Percentiles rank a stretch among this genome's conserved stretches.
These are phyloP conservation scores for Lepidonotus clava DNA, from an alignment of 2,888 invertebrate species.

Conservation along the genomic window DNA sequence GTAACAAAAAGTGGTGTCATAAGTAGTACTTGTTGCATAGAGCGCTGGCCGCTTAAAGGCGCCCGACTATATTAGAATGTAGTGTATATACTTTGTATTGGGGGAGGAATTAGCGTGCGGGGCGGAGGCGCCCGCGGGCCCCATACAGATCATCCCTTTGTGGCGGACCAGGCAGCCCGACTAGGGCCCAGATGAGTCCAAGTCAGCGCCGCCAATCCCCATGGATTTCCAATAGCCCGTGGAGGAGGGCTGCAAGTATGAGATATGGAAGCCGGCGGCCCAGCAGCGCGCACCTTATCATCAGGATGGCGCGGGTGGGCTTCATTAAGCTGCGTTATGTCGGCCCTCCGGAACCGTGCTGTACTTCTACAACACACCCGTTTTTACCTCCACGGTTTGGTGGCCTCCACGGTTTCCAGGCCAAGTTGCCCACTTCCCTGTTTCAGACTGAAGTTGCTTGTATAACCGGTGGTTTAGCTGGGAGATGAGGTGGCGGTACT, in stretches of 20 bases:
- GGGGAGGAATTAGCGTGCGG: not conserved
- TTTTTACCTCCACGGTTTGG: not conserved
- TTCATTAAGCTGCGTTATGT: not conserved
- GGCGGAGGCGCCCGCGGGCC: not conserved
- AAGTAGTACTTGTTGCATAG: too few species aligned
- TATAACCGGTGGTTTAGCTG: too few species aligned
- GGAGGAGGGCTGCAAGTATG: not conserved
- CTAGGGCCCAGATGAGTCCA: slow-evolving; percentile 6
- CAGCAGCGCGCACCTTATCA: not conserved
- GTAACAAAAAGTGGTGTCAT: too few species aligned
- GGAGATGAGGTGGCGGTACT: too few species aligned
- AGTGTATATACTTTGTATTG: too few species aligned
- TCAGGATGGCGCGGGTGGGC: not conserved
- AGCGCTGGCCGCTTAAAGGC: too few species aligned
- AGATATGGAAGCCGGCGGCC: slow-evolving; percentile 20
- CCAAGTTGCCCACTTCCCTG: not conserved
- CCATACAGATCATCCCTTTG: slow-evolving; percentile 22
- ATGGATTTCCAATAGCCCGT: slow-evolving; percentile 49
- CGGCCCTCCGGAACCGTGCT: not conserved
- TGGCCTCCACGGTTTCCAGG: not conserved
- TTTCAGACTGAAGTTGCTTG: too few species aligned
- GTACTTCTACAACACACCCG: not conserved
- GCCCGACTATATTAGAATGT: too few species aligned
- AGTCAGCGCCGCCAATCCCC: slow-evolving; percentile 28
- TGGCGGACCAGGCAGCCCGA: not conserved